Evolutionary conservation across 1,140 invertebrate genomes (phyloP).

Genomic region (Apis mellifera): Amel_HAv3.1 CM009937.2:12026001-12026500

Average conservation of each 20-base stretch:
- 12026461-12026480: neutral
- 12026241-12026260: constrained; percentile 43
- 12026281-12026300: constrained; percentile 34
- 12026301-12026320: neutral
- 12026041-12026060: neutral
- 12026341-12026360: constrained; percentile 53
- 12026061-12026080: neutral
- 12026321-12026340: constrained; percentile 57
- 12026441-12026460: constrained; percentile 36
- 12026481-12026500: too few species aligned
- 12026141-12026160: constrained; percentile 50
- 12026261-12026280: constrained; percentile 60
- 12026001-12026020: constrained; percentile 67
- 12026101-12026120: constrained; percentile 12
- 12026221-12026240: constrained; percentile 54
- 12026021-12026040: constrained; percentile 36
- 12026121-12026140: neutral
- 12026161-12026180: neutral
- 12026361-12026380: neutral
- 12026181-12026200: constrained; percentile 36
- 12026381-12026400: constrained; percentile 58
- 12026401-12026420: constrained; percentile 13
- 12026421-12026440: constrained; percentile 55
- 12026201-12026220: constrained; percentile 57
- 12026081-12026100: neutral